phyloP scores from a whole-genome alignment of 2,113 vertebrate genomes.

The Beaufortia kweichowensis region DNA sequence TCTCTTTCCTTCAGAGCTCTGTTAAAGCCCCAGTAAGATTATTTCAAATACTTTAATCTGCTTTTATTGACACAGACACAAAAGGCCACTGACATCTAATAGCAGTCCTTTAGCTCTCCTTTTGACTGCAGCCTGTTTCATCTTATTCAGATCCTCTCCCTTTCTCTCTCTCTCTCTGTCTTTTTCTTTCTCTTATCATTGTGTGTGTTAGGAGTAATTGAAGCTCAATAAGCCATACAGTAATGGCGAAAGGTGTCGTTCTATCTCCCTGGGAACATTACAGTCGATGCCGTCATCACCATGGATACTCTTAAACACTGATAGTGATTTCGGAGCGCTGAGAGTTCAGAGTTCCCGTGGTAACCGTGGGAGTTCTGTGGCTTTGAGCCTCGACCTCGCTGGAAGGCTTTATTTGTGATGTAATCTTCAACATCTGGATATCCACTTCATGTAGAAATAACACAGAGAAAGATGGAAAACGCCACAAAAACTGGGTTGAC shows the following conservation, averaged over 20 bases:
- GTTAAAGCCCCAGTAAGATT: slow-evolving; percentile 81
- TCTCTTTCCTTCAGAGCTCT: slow-evolving; percentile 26
- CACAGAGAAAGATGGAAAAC: slow-evolving; percentile 28
- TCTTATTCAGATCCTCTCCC: slow-evolving; percentile 37
- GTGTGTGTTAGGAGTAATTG: slow-evolving; percentile 50
- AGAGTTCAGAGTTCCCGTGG: slow-evolving; percentile 44
- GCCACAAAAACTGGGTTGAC: slow-evolving; percentile 46
- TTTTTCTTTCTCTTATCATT: slow-evolving; percentile 61
- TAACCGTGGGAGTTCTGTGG: slow-evolving; percentile 52
- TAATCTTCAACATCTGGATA: slow-evolving; percentile 55
- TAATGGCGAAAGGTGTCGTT: slow-evolving; percentile 41
- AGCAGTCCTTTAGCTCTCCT: slow-evolving; percentile 59
- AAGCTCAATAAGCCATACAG: slow-evolving; percentile 51
- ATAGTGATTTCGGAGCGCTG: slow-evolving; percentile 61
- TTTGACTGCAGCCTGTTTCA: slow-evolving; percentile 50
- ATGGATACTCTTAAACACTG: slow-evolving; percentile 39
- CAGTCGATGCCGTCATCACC: slow-evolving; percentile 32
- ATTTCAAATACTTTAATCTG: slow-evolving; percentile 80
- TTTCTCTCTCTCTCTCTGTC: not conserved
- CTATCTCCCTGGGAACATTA: slow-evolving; percentile 51
- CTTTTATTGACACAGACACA: slow-evolving; percentile 88
- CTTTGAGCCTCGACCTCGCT: slow-evolving; percentile 32
- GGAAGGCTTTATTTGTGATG: slow-evolving; percentile 48
- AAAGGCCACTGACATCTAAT: slow-evolving; percentile 87
- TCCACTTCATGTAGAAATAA: slow-evolving; percentile 37